Percentiles rank a stretch among this genome's conserved stretches.
Evolutionary conservation across 1,140 invertebrate genomes (phyloP).

Genomic region (Amyelois transitella): DNA sequence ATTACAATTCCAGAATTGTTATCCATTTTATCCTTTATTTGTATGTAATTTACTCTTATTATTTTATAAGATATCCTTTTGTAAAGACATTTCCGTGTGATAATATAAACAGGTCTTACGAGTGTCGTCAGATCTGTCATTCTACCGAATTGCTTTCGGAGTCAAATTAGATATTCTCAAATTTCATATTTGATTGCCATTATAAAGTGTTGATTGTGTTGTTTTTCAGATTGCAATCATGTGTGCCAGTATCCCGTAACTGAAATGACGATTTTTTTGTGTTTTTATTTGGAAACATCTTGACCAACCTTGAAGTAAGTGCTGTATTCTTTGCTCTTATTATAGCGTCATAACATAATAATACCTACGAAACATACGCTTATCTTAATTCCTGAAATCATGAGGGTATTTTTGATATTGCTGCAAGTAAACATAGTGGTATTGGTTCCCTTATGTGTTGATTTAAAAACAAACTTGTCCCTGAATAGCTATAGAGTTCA

Average conservation of each 20-base stretch:
- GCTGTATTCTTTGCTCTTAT: conserved; percentile 18
- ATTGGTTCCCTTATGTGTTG: no score
- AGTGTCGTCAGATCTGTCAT: conserved; percentile 71
- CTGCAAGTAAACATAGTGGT: no score
- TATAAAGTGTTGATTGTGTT: conserved; percentile 3
- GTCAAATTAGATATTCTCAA: not conserved
- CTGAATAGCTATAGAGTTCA: conserved; percentile 16
- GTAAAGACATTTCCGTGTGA: not conserved
- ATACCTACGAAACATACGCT: no score
- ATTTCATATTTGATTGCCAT: not conserved
- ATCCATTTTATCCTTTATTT: conserved; percentile 17
- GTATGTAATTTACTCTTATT: conserved; percentile 12
- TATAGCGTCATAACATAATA: conserved; percentile 34
- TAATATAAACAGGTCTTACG: conserved; percentile 54
- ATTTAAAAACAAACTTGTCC: no score
- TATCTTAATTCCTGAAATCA: no score
- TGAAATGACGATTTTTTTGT: conserved; percentile 59
- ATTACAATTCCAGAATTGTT: conserved; percentile 7
- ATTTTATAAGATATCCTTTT: not conserved
- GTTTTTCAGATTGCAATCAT: conserved; percentile 45
- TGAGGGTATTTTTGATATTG: no score
- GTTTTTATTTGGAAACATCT: conserved; percentile 60
- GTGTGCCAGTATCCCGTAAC: conserved; percentile 25
- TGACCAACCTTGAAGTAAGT: conserved; percentile 72
- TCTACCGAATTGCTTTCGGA: conserved; percentile 39